Conservation (phyloP, 2,888 invertebrate genomes). For the Drosophila borealis region DNA sequence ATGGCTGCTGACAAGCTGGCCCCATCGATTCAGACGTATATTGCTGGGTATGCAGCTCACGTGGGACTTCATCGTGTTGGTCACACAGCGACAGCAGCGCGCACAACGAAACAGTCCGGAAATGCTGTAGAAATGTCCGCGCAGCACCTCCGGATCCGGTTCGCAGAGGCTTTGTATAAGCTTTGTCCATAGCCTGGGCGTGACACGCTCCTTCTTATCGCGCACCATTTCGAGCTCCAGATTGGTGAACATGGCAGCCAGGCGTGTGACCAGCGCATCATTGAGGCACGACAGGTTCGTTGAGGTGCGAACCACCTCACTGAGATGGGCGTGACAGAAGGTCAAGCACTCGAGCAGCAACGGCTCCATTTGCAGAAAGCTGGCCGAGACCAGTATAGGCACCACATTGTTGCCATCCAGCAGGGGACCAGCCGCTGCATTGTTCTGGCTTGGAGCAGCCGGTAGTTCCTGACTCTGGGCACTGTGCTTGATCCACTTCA, state of each 20-base stretch:
- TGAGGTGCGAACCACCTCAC: slow-evolving; percentile 93
- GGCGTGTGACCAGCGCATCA: slow-evolving; percentile 89
- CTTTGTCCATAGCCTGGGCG: slow-evolving; percentile 93
- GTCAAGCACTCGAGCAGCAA: slow-evolving; percentile 93
- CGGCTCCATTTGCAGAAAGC: slow-evolving; percentile 96
- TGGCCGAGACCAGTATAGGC: slow-evolving; percentile 96
- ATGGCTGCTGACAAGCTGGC: slow-evolving; percentile 90
- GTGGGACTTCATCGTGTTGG: slow-evolving; percentile 89
- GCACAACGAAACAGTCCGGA: slow-evolving; percentile 91
- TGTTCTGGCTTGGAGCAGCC: slow-evolving; percentile 46
- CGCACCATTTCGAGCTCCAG: slow-evolving; percentile 92
- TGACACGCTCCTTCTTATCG: slow-evolving; percentile 95
- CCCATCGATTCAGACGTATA: slow-evolving; percentile 90
- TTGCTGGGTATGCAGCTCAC: slow-evolving; percentile 90
- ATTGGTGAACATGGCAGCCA: slow-evolving; percentile 95
- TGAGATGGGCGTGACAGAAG: slow-evolving; percentile 94
- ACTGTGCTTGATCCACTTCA: slow-evolving; percentile 96
- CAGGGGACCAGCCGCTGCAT: slow-evolving; percentile 85
- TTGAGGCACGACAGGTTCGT: slow-evolving; percentile 95
- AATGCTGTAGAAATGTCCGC: slow-evolving; percentile 93
- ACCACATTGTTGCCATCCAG: slow-evolving; percentile 94
- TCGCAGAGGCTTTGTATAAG: slow-evolving; percentile 92
- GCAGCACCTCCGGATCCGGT: slow-evolving; percentile 90
- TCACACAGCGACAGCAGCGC: slow-evolving; percentile 90
- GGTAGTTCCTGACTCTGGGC: slow-evolving; percentile 63